phyloP scores from a whole-genome alignment of 1,140 invertebrate species.

The Megalopta genalis region DNA sequence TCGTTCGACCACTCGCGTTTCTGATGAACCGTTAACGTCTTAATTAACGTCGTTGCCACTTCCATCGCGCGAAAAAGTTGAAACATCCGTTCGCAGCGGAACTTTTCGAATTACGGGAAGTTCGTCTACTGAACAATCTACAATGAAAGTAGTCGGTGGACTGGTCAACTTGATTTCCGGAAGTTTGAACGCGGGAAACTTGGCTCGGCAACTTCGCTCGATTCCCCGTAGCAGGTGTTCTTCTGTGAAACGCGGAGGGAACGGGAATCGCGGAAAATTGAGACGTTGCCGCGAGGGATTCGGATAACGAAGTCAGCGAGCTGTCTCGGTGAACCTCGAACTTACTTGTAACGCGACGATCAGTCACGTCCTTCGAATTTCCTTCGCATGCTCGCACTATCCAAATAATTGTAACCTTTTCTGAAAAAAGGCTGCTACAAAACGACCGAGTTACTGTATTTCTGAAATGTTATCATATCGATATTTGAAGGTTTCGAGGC shows the following conservation, averaged over 20 bases:
- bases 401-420: no score
- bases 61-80: no score
- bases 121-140: background rate
- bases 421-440: no score
- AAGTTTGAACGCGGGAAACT: background rate
- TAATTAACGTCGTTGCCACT: slow-evolving; percentile 1
- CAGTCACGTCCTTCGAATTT: no score
- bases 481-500: no score
- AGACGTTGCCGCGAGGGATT: background rate
- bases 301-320: background rate
- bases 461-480: no score
- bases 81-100: background rate
- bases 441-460: no score
- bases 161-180: background rate
- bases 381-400: no score
- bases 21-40: background rate
- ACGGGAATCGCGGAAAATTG: background rate
- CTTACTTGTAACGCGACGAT: background rate
- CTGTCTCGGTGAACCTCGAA: background rate
- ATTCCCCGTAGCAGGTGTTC: background rate
- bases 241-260: background rate
- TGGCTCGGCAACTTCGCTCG: background rate
- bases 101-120: slow-evolving; percentile 18
- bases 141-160: background rate
- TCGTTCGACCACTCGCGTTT: no score